Evolutionary conservation across 1,140 invertebrate genomes (phyloP).

Genomic region (Drosophila sulfurigaster): DNA sequence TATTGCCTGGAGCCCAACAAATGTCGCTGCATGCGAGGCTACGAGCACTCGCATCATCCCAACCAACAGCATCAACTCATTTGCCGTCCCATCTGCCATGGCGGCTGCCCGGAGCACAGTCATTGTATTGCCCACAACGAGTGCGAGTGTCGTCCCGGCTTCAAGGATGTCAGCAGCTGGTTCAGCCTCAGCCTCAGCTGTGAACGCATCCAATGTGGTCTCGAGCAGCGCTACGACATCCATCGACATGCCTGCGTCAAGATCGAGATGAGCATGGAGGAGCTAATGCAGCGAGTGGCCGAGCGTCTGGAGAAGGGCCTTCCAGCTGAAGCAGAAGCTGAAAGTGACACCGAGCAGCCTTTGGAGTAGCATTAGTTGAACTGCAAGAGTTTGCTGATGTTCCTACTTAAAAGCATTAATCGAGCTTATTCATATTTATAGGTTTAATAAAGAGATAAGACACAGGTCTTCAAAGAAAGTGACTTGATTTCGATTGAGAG

Average conservation of each 20-base stretch:
- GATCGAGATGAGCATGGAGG: conserved; percentile 82
- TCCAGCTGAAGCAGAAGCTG: conserved; percentile 27
- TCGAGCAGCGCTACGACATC: conserved; percentile 71
- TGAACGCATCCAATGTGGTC: conserved; percentile 69
- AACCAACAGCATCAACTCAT: conserved; percentile 59
- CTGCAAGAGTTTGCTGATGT: neutral
- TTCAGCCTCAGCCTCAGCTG: conserved; percentile 65
- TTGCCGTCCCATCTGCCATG: conserved; percentile 71
- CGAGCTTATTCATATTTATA: conserved; percentile 5
- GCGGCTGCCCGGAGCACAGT: conserved; percentile 74
- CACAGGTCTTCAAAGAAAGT: neutral
- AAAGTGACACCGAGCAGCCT: conserved; percentile 25
- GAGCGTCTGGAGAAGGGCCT: conserved; percentile 66
- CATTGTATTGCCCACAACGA: conserved; percentile 72
- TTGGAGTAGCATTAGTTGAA: neutral
- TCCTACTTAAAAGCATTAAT: neutral
- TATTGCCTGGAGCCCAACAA: conserved; percentile 87
- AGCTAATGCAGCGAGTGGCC: conserved; percentile 76
- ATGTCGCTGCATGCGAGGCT: conserved; percentile 87
- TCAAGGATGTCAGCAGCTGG: conserved; percentile 72
- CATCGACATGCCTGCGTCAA: conserved; percentile 57
- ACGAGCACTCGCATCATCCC: conserved; percentile 76
- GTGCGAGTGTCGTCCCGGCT: conserved; percentile 71
- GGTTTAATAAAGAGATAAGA: conserved; percentile 39
- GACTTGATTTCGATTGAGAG: no score